Percentiles rank a stretch among this genome's conserved stretches.
Evolutionary conservation across 2,797 vertebrate genomes (phyloP).

Genomic region (Phataginus tetradactyla): DNA sequence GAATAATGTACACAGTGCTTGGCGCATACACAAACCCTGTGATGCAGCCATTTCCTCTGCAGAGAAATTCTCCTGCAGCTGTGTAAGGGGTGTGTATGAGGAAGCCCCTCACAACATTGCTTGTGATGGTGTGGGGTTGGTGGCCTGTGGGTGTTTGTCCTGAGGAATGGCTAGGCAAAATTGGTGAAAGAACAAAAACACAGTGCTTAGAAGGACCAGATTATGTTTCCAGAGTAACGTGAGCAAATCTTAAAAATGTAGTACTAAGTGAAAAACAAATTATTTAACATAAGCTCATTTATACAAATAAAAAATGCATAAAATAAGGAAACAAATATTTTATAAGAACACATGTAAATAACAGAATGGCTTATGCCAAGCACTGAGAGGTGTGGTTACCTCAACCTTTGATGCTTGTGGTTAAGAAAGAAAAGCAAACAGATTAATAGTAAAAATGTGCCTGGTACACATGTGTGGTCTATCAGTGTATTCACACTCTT

Average conservation of each 20-base stretch:
- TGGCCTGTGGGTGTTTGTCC: not conserved
- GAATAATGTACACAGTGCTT: not conserved
- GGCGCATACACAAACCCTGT: not conserved
- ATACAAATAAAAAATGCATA: not conserved
- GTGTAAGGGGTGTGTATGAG: not conserved
- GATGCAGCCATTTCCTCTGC: not conserved
- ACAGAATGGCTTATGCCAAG: not conserved
- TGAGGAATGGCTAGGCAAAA: not conserved
- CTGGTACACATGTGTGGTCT: too few species aligned
- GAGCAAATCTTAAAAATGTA: not conserved
- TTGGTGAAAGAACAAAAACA: not conserved
- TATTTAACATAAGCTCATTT: not conserved
- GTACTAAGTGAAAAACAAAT: not conserved
- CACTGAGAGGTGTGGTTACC: rapidly evolving
- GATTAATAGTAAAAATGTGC: not conserved
- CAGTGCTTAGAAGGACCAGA: not conserved
- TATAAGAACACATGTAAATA: not conserved
- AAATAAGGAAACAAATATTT: not conserved
- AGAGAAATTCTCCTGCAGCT: not conserved
- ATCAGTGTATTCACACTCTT: not conserved
- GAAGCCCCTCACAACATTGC: too few species aligned
- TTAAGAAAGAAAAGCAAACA: not conserved
- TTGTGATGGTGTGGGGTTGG: not conserved
- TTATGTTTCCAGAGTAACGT: not conserved
- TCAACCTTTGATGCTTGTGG: not conserved